Conservation (phyloP, 2,797 vertebrate genomes). For the Dermochelys coriacea region DNA sequence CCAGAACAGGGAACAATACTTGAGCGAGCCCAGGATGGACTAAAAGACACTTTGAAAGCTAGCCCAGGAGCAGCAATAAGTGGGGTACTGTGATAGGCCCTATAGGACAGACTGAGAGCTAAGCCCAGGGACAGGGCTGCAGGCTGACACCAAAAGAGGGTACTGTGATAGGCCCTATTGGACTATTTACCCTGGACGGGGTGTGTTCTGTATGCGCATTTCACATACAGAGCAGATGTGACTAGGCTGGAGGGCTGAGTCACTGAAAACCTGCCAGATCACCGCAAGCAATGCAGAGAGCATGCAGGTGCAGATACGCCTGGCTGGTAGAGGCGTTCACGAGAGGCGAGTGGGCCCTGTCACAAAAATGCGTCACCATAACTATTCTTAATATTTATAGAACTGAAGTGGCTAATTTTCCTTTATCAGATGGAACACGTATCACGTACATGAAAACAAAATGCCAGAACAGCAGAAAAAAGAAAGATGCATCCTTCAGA, state of each 20-base stretch:
- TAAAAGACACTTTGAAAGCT: neutral
- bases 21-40: neutral
- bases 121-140: too few relatives aligned
- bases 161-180: neutral
- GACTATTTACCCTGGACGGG: neutral
- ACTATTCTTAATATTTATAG: neutral
- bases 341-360: neutral
- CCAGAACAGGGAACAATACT: neutral
- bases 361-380: neutral
- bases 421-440: neutral
- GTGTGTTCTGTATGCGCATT: neutral
- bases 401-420: neutral
- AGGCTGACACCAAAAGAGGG: too few relatives aligned
- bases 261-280: neutral
- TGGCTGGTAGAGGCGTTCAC: neutral
- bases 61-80: neutral
- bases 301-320: neutral
- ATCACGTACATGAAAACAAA: neutral
- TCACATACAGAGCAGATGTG: neutral
- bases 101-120: neutral
- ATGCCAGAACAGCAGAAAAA: neutral
- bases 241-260: neutral
- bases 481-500: neutral
- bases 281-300: neutral
- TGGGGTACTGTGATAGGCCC: neutral